Base-by-base conservation (phyloP, 2,797 vertebrate species). In the Centropyge bicolor region DNA sequence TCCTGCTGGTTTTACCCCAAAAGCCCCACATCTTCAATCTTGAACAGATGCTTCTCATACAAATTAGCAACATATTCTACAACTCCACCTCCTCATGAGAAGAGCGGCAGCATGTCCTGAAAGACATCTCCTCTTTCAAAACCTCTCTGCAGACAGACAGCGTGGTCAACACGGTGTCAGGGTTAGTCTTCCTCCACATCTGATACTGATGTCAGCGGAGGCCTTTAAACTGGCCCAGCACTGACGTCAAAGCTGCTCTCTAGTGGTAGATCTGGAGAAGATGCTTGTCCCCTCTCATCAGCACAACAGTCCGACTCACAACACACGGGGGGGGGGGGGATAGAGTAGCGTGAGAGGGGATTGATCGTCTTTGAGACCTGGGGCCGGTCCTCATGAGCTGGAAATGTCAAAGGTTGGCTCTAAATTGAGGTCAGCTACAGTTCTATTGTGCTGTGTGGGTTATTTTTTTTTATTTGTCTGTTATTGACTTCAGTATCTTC, bases 211-310 rank as follows among this genome's bases (percentile, higher is more conserved):
- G 80, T 83, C 78, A 75, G 74, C 64, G n/a, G 22, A 78, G 73
- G 69, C 61, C 46, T 80, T 66, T 61, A 59, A 74, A 64, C 27
- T 20, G 67, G 31, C 54, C 12, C n/a, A 66, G 81, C 0, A 8
- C 61, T 83, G 85, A 86, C 61, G 60, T 88, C 84, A 83, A 64
- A 85, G 84, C 80, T 82, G 83, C 81, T 88, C 76, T 82, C 83
- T 78, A 70, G 84, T 68, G 78, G 80, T 65, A 49, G 72, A 54
- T 70, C 70, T 46, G 62, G 60, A 73, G 74, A 88, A 55, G 70
- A 80, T 46, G 36, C 49, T 51, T 86, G 75, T 74, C 70, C 22
- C 35, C 41, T 84, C 63, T 75, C 67, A 78, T 75, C 46, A 85
- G 78, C n/a, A 52, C 76, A 74, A 70, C 69, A 67, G 35, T 36